Evolutionary conservation across 1,140 invertebrate genomes (phyloP), one percentile per base, ranked within the genome.

Genomic region (Chionoecetes opilio): DNA sequence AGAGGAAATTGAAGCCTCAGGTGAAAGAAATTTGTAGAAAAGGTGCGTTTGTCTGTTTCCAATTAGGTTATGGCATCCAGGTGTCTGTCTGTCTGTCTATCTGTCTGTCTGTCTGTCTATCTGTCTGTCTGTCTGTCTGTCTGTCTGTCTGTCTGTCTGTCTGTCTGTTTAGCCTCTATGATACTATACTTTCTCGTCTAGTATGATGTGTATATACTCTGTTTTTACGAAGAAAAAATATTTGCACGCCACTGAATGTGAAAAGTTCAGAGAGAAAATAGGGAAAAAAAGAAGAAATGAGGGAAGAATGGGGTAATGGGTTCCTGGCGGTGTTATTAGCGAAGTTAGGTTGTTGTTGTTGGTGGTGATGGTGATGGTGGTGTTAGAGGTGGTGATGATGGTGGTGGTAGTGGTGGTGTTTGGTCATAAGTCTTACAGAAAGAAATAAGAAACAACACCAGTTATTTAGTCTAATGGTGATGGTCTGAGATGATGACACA

Each of bases 21-120:
- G 46, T 53, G 46, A 53, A 53, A 53, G 14, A 53, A 53, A 17
- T 14, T 53, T 87, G 86, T 75, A 17, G n/a, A 0, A 11, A n/a
- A 2, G 21, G 21, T 75, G 21, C n/a, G n/a, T n/a, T 75, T 75
- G 21, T 5, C 63, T 26, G 63, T 26, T 26, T 0, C 9, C 63
- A 75, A 75, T 75, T 75, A 75, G 63, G 63, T 75, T 75, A n/a
- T 75, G n/a, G 87, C 11, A 37, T 37, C 85, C 21, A 87, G 85
- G n/a, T 37, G 87, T 75, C 2, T 75, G 53, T 75, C 8, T 75
- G 53, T 75, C 8, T 75, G 53, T 75, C 2, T 21, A 21, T 75
- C 6, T 21, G 21, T 75, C 2, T 21, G 0, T 75, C 21, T 75
- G 26, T 75, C 21, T 63, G 6, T 75, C n/a, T 75, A 21, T 2